Evolutionary conservation across 2,113 vertebrate species (phyloP).

Genomic region (Acinonyx jubatus): DNA sequence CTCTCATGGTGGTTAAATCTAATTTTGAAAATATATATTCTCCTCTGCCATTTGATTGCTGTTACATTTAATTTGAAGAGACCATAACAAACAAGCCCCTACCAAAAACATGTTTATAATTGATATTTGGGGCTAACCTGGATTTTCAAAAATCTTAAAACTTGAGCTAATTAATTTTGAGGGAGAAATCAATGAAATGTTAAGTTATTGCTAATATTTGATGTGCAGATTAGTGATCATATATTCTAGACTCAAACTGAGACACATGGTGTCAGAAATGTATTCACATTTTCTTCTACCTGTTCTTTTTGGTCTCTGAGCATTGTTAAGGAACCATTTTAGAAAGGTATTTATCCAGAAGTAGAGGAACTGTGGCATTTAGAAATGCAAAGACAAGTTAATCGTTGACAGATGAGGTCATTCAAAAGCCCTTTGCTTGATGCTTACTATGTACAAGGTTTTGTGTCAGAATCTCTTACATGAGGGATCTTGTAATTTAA

Average conservation of each 20-base stretch:
- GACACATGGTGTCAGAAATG: neutral
- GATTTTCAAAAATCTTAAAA: neutral
- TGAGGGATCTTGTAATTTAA: neutral
- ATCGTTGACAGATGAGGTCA: neutral
- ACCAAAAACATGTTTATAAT: neutral
- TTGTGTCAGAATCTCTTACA: neutral
- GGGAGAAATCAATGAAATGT: neutral
- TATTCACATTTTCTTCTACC: neutral
- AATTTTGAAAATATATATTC: neutral
- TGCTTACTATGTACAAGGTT: neutral
- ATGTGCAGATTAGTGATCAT: neutral
- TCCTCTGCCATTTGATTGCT: neutral
- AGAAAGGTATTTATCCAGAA: neutral
- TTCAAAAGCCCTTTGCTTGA: neutral
- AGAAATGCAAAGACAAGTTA: neutral
- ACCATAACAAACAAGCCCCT: neutral
- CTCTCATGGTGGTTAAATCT: neutral
- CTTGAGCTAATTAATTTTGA: neutral
- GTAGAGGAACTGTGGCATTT: neutral
- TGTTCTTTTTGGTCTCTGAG: neutral
- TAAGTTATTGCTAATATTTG: conserved; percentile 6
- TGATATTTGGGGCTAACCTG: neutral
- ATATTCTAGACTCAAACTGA: neutral
- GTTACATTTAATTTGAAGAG: neutral
- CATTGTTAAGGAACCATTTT: neutral